These are phyloP conservation scores for Caenorhabditis japonica DNA, from an alignment of 2,888 invertebrate genomes.

Conservation along the genomic window DNA sequence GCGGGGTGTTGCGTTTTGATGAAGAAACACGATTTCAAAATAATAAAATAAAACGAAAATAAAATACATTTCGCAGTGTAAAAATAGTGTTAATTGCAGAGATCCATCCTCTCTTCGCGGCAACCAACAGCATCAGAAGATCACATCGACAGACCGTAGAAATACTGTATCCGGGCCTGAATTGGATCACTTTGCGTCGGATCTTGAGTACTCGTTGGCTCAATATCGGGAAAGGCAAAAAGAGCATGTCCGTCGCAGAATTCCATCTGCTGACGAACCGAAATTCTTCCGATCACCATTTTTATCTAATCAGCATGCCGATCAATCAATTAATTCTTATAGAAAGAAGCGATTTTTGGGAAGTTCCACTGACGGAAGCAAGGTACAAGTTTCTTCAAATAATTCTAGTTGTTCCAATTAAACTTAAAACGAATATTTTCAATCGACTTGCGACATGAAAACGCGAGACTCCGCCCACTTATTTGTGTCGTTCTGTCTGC, in stretches of 20 bases:
- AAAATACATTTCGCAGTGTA: too few relatives aligned
- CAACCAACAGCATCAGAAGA: too few relatives aligned
- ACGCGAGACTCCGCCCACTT: too few relatives aligned
- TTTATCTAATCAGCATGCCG: slow-evolving; percentile 50
- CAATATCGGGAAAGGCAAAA: slow-evolving; percentile 56
- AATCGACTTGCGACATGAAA: too few relatives aligned
- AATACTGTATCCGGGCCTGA: slow-evolving; percentile 22
- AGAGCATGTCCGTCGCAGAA: slow-evolving; percentile 27
- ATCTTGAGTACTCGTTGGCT: slow-evolving; percentile 34
- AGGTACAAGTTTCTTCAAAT: slow-evolving; percentile 1
- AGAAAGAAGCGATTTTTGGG: slow-evolving; percentile 25
- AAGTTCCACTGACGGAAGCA: slow-evolving; percentile 37
- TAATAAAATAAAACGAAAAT: too few relatives aligned
- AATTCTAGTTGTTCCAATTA: slow-evolving; percentile 30
- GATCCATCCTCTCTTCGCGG: too few relatives aligned
- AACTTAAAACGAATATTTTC: slow-evolving; percentile 48
- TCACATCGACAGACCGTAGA: slow-evolving; percentile 31
- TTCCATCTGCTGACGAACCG: slow-evolving; percentile 45
- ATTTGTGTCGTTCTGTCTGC: too few relatives aligned
- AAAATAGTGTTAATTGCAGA: too few relatives aligned
- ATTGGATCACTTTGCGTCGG: slow-evolving; percentile 10
- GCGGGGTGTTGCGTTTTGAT: too few relatives aligned
- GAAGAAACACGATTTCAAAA: too few relatives aligned
- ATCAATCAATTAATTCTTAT: slow-evolving; percentile 40
- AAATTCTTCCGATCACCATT: slow-evolving; percentile 45